Base-by-base conservation (phyloP, 2,113 vertebrate genomes). In the Pipa parva region DNA sequence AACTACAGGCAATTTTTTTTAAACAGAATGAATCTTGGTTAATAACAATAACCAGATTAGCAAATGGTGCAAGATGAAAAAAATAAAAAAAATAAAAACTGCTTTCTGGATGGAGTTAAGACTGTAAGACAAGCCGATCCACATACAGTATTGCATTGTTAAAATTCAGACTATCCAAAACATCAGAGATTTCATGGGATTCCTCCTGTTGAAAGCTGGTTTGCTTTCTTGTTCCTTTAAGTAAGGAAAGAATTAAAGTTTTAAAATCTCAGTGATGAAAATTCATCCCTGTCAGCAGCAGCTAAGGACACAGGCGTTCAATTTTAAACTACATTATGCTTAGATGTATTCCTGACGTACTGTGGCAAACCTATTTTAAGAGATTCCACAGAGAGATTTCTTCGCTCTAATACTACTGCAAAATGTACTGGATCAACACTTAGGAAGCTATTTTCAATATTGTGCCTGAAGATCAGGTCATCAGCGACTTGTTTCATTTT, bases 371-470 rank as follows among this genome's bases (percentile, higher is more conserved):
- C 39, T 42, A 42, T 42, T 42, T 42, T n/a, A 15, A 42, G 39
- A 42, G 39, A 42, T 31, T 66, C 39, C 42, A 17, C 26, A 8
- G 63, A 45, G 54, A 58, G 15, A 26, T 55, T 12, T 31, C 17
- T 20, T 13, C 24, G 26, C 42, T 27, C 55, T 26, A 27, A 24
- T 37, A 10, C 49, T 5, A 45, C n/a, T 13, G 55, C 45, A 10
- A n/a, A 37, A 24, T 20, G 11, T 45, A 50, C 39, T 22, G 33
- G 24, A 59, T 20, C 6, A 50, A 37, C 29, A 31, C 55, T 68
- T 68, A 59, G 58, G 37, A 68, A 50, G 64, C 64, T 68, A 27
- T 59, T 68, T 68, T 68, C 64, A 59, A 68, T 68, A 68, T 68
- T 68, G 55, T 39, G 55, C 64, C 64, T 59, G 42, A 58, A 68